These are phyloP conservation scores for Eudemis profundana DNA, from an alignment of 2,888 invertebrate genomes.

Conservation along the genomic window DNA sequence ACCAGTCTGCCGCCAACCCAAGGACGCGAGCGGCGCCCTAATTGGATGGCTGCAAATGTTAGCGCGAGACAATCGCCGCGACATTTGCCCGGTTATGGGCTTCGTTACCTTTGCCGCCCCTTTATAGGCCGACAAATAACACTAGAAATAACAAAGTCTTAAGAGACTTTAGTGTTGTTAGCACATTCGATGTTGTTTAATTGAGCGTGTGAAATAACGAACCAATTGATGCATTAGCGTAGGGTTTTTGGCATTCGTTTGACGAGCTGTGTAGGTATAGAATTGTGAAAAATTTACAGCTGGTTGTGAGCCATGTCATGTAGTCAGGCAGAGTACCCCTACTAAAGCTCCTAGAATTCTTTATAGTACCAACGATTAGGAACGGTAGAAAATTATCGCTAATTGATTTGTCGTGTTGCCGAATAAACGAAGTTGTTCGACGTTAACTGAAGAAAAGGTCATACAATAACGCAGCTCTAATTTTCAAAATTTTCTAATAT, in stretches of 20 bases:
- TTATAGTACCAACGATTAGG: too few relatives aligned
- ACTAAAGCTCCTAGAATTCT: too few relatives aligned
- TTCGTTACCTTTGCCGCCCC: constrained; percentile 62
- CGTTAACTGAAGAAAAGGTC: too few relatives aligned
- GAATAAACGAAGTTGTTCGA: too few relatives aligned
- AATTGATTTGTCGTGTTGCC: too few relatives aligned
- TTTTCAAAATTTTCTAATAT: too few relatives aligned
- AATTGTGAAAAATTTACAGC: neutral
- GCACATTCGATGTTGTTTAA: neutral
- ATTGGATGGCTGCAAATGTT: constrained; percentile 77
- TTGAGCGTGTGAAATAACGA: neutral
- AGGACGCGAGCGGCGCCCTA: constrained; percentile 55
- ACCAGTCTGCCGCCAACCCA: constrained; percentile 3
- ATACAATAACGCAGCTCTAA: too few relatives aligned
- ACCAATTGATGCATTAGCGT: constrained; percentile 36
- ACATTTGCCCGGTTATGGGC: constrained; percentile 68
- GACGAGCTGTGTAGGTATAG: neutral
- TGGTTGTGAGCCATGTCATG: too few relatives aligned
- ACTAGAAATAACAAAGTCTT: neutral
- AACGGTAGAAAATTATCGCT: too few relatives aligned
- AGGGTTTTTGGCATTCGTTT: neutral
- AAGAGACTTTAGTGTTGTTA: neutral
- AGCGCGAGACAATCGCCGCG: constrained; percentile 71
- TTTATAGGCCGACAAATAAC: constrained; percentile 52
- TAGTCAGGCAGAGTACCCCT: too few relatives aligned